Conservation (phyloP, 1,140 invertebrate species). For the Panagrolaimus sp. region DNA sequence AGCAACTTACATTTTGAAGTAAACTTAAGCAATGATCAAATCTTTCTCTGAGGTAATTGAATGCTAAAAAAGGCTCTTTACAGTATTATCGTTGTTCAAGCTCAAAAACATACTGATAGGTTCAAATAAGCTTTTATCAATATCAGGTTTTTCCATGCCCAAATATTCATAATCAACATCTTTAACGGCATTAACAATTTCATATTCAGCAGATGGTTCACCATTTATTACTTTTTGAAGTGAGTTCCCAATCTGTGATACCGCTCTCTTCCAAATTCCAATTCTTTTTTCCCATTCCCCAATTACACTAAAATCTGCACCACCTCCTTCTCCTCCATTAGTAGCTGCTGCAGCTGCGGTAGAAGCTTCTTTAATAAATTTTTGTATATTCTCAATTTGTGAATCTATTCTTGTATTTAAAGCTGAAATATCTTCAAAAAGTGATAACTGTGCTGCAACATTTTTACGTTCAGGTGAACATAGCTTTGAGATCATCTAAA, state of each 20-base stretch:
- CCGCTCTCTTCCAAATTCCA: not conserved
- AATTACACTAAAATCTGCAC: not conserved
- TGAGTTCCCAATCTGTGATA: not conserved
- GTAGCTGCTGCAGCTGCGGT: not conserved
- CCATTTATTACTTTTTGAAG: not conserved
- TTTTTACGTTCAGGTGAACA: slow-evolving; percentile 1
- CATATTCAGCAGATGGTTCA: not conserved
- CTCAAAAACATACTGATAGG: not conserved
- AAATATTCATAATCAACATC: not conserved
- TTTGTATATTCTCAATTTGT: not conserved
- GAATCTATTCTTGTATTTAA: not conserved
- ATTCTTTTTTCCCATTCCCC: not conserved
- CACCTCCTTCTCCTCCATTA: not conserved
- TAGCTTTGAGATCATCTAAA: not conserved
- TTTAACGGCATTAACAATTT: not conserved
- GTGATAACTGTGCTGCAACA: not conserved
- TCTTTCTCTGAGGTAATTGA: not conserved
- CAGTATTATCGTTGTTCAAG: no score
- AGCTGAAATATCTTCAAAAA: not conserved
- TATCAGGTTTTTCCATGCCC: not conserved
- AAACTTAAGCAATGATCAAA: slow-evolving; percentile 3
- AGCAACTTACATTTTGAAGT: slow-evolving; percentile 6
- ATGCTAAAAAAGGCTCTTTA: not conserved
- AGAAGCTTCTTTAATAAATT: not conserved
- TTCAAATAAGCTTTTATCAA: slow-evolving; percentile 8